Evolutionary conservation across 2,888 invertebrate species (phyloP), one percentile per base, ranked within the genome.

Genomic region (Molanna angustata): DNA sequence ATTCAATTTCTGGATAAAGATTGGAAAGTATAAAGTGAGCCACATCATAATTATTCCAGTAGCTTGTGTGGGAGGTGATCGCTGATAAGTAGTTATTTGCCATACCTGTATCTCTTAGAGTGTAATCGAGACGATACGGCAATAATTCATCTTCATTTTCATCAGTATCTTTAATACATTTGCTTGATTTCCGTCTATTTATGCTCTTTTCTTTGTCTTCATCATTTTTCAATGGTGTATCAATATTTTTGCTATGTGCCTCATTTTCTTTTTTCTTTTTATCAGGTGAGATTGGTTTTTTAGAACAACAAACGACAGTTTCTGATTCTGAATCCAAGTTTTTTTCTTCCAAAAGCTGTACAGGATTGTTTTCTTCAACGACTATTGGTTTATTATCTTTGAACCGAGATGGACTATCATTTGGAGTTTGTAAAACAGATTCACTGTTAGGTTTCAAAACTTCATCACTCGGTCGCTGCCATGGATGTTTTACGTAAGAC

Each of bases 41-140:
- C 27, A 83, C 77, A 61, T 84, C 84, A 47, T 76, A 76, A 62
- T 80, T 81, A 61, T 69, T 74, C 84, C 84, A 84, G 66, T 84
- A 84, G 21, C 78, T 75, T 1, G 83, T 82, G 65, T 84, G 84
- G 1, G 82, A 80, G 22, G 80, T 80, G 44, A 83, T 70, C 35
- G 80, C 78, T 40, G 80, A 76, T 47, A 82, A 68, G 65, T 83
- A 83, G 61, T 78, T 77, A 60, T 75, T 76, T 41, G 79, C 78
- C 62, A 81, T 70, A 49, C 78, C 78, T 22, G 79, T 76, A 47
- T 80, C 79, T 58, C 73, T 69, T 48, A 84, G 65, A 50, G 80
- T 78, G 64, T 80, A 84, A 69, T 84, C 84, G 61, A 83, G 65
- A 37, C 83, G 44, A 33, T 59, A 59, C 7, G 58, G 58, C 7